Percentiles rank a stretch among this genome's conserved stretches.
Evolutionary conservation across 2,797 vertebrate species (phyloP).

Genomic region (Pygocentrus nattereri): DNA sequence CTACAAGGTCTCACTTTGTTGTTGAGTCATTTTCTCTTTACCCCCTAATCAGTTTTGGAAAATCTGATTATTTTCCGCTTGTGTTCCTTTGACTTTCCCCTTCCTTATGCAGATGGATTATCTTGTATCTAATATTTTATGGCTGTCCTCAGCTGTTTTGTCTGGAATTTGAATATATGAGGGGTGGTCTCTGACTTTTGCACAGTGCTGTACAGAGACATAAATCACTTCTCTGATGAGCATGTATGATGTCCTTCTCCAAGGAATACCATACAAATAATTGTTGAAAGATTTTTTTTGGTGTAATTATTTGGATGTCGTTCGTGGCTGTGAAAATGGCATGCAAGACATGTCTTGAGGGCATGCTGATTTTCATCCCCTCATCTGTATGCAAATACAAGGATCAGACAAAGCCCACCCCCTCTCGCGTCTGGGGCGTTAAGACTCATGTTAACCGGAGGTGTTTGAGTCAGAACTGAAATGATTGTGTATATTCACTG

Average conservation of each 20-base stretch:
- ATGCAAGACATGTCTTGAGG: slow-evolving; percentile 41
- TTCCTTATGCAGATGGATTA: no score
- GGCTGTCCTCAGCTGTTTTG: no score
- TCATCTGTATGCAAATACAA: slow-evolving; percentile 50
- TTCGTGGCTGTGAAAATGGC: background rate
- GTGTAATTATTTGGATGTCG: background rate
- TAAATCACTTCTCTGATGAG: background rate
- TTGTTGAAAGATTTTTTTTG: slow-evolving; percentile 23
- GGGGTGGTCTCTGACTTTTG: no score
- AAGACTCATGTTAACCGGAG: background rate
- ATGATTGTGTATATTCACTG: no score
- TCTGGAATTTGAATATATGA: no score
- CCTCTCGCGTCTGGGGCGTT: background rate
- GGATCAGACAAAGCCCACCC: slow-evolving; percentile 37
- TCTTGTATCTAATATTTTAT: no score
- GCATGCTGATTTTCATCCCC: slow-evolving; percentile 34
- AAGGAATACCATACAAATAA: slow-evolving; percentile 24
- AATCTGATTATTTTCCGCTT: no score
- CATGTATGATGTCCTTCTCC: background rate
- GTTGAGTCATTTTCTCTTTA: no score
- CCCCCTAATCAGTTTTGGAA: no score
- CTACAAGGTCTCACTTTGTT: no score
- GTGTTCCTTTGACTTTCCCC: no score
- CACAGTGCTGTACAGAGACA: background rate
- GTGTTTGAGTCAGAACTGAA: background rate